Evolutionary conservation across 2,797 vertebrate genomes (phyloP).

Genomic region (Melanotaenia boesemani): DNA sequence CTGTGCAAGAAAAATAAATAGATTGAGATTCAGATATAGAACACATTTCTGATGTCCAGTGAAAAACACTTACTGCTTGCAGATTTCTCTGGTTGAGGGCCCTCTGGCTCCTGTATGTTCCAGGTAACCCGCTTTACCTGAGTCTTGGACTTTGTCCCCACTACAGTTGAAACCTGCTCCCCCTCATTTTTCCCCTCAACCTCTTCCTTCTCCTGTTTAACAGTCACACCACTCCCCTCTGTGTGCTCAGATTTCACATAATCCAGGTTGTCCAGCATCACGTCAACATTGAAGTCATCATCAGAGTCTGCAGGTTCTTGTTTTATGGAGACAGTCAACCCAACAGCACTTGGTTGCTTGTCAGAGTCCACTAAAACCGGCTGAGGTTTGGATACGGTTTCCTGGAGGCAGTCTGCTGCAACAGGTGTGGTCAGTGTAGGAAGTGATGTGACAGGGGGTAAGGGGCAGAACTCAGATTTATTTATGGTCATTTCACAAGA

Average conservation of each 20-base stretch:
- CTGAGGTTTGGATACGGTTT: constrained; percentile 21
- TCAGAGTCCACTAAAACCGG: constrained; percentile 4
- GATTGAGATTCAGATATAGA: neutral
- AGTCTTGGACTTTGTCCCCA: constrained; percentile 83
- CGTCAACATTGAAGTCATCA: constrained; percentile 80
- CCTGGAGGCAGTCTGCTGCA: constrained; percentile 31
- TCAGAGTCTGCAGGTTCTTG: constrained; percentile 76
- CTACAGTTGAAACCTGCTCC: constrained; percentile 54
- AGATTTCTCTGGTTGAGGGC: constrained; percentile 79
- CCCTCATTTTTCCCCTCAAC: constrained; percentile 62
- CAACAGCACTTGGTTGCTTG: constrained; percentile 18
- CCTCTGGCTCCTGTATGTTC: constrained; percentile 92
- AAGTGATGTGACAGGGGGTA: constrained; percentile 14
- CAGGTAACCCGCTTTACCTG: constrained; percentile 96
- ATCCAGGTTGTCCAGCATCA: constrained; percentile 82
- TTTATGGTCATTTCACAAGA: constrained; percentile 17
- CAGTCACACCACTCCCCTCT: constrained; percentile 5
- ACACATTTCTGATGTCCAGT: neutral
- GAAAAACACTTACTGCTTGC: constrained; percentile 82
- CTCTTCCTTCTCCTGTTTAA: constrained; percentile 53
- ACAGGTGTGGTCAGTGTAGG: constrained; percentile 10
- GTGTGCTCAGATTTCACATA: constrained; percentile 69
- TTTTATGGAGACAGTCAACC: constrained; percentile 49
- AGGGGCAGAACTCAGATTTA: constrained; percentile 53
- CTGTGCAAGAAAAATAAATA: constrained; percentile 71